Percentiles rank a stretch among this genome's conserved stretches.
These are phyloP conservation scores for Standfussiana lucernea DNA, from an alignment of 2,888 invertebrate species.

Conservation along the genomic window DNA sequence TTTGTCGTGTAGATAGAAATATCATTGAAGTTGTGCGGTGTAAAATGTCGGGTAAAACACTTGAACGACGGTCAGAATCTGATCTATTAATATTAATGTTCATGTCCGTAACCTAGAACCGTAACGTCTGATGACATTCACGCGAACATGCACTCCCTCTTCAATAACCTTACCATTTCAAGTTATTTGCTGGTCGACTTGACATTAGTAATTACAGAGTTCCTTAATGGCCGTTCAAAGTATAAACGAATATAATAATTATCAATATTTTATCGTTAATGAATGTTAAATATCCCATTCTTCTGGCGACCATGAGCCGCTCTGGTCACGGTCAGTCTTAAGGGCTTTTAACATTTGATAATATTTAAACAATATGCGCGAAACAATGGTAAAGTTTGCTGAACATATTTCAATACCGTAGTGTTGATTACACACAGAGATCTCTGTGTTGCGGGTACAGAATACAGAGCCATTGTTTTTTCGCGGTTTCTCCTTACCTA, in stretches of 20 bases:
- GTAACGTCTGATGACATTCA: constrained; percentile 35
- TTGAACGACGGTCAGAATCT: not conserved
- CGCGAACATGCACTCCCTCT: constrained; percentile 15
- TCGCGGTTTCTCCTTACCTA: constrained; percentile 70
- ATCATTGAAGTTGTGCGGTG: constrained; percentile 28
- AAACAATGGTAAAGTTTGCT: constrained; percentile 50
- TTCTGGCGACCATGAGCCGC: constrained; percentile 40
- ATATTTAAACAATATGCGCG: constrained; percentile 45
- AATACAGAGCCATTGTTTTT: constrained; percentile 68
- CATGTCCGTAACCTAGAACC: constrained; percentile 43
- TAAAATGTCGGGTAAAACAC: not conserved
- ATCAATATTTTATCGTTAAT: constrained; percentile 55
- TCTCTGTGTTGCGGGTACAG: constrained; percentile 59
- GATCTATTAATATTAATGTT: constrained; percentile 2
- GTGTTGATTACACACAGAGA: constrained; percentile 57
- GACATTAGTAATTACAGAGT: constrained; percentile 45
- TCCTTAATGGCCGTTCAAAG: constrained; percentile 27
- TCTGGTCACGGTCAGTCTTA: constrained; percentile 57
- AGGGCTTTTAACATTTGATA: constrained; percentile 56
- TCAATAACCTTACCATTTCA: constrained; percentile 58
- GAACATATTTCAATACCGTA: constrained; percentile 53
- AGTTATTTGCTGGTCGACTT: constrained; percentile 46
- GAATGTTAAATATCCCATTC: constrained; percentile 55
- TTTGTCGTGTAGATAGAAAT: not conserved
- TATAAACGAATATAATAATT: constrained; percentile 43